Conservation (phyloP, 2,888 invertebrate genomes). For the Orthosia gracilis region DNA sequence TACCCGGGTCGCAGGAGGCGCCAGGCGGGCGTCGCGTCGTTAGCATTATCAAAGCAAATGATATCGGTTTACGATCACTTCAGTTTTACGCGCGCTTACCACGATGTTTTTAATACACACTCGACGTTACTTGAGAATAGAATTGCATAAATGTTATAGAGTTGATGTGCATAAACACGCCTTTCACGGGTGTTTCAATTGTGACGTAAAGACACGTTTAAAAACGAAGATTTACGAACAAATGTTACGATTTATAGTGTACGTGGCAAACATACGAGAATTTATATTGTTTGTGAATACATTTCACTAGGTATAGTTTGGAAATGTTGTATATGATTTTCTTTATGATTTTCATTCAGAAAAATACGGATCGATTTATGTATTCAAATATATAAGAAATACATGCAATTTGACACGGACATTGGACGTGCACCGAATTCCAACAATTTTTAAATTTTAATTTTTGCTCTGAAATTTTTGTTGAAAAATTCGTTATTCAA, state of each 20-base stretch:
- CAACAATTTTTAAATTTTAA: neutral
- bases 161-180: neutral
- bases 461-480: conserved; percentile 8
- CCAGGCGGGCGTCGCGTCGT: conserved; percentile 41
- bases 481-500: conserved; percentile 31
- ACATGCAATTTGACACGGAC: neutral
- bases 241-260: neutral
- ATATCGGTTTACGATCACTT: conserved; percentile 61
- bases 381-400: neutral
- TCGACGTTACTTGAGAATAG: neutral
- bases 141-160: neutral
- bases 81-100: conserved; percentile 44
- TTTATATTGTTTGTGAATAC: neutral
- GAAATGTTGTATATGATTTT: neutral
- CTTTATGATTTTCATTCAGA: neutral
- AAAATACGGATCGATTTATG: neutral
- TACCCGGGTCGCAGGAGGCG: conserved; percentile 6
- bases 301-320: neutral
- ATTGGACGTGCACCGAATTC: neutral
- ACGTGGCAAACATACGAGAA: neutral
- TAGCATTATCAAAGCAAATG: conserved; percentile 55
- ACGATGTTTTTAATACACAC: conserved; percentile 41
- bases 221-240: neutral
- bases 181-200: neutral
- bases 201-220: too few species aligned